These are phyloP conservation scores for Antechinus stuartii DNA, from an alignment of 2,113 vertebrate species.

Conservation along the genomic window DNA sequence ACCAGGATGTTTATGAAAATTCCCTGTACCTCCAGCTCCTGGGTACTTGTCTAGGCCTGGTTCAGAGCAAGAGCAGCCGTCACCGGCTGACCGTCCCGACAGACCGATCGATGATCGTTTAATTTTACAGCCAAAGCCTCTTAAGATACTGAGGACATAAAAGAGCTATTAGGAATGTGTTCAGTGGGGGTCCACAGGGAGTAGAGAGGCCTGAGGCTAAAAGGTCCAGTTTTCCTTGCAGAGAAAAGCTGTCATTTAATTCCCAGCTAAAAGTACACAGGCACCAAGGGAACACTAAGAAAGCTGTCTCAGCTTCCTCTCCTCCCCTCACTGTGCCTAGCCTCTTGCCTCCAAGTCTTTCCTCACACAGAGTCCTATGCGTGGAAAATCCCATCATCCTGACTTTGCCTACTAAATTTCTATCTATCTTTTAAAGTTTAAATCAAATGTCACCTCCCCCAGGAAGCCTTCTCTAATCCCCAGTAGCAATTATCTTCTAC, in stretches of 20 bases:
- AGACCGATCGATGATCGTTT: not conserved
- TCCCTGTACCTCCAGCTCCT: not conserved
- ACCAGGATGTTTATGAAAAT: not conserved
- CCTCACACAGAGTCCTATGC: not conserved
- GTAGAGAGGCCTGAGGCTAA: not conserved
- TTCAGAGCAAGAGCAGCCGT: not conserved
- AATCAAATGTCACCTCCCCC: not conserved
- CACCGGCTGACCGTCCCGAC: not conserved
- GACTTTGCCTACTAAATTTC: not conserved
- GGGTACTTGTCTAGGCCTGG: not conserved
- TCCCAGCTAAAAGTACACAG: not conserved
- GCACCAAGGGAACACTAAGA: not conserved
- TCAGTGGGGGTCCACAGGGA: not conserved
- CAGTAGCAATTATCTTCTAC: not conserved
- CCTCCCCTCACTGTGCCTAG: not conserved
- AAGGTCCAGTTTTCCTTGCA: not conserved
- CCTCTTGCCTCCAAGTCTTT: not conserved
- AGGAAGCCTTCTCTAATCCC: not conserved
- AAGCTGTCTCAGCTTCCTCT: not conserved
- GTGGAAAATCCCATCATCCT: not conserved
- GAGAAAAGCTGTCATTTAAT: not conserved
- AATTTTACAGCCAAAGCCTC: constrained; percentile 2
- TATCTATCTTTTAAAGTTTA: not conserved
- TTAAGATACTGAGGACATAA: not conserved
- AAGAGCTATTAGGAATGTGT: constrained; percentile 8